Evolutionary conservation across 2,888 invertebrate species (phyloP).

Genomic region (Hyles lineata): DNA sequence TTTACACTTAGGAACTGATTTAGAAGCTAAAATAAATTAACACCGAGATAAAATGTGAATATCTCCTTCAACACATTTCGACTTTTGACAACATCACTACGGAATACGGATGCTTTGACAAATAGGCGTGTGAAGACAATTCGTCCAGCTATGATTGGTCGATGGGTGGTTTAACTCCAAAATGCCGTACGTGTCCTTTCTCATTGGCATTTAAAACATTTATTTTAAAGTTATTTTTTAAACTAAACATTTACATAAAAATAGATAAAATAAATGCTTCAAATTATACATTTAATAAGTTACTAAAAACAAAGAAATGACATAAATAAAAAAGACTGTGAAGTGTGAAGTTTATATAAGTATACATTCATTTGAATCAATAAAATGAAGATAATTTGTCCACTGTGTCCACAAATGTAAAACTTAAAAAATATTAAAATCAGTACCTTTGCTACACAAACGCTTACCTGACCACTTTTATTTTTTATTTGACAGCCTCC

Average conservation of each 20-base stretch:
- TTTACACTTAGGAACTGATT: conserved; percentile 64
- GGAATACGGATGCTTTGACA: conserved; percentile 60
- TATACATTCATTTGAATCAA: no score
- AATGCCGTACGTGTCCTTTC: background rate
- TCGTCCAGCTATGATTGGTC: conserved; percentile 74
- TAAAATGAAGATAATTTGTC: no score
- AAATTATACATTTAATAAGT: no score
- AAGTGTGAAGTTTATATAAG: no score
- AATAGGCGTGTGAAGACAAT: conserved; percentile 66
- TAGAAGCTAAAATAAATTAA: conserved; percentile 51
- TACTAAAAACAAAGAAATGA: no score
- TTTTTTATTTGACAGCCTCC: no score
- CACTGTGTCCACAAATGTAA: no score
- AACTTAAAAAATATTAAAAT: no score
- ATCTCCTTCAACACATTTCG: conserved; percentile 65
- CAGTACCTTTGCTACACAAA: no score
- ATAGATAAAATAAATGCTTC: no score
- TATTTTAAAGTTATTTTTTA: background rate
- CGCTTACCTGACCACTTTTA: no score
- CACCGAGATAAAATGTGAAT: conserved; percentile 49
- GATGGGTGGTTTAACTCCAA: background rate
- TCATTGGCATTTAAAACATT: background rate
- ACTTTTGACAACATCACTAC: conserved; percentile 55
- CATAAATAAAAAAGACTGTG: no score
- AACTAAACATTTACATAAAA: background rate